phyloP scores from a whole-genome alignment of 2,797 vertebrate genomes.

The Danio jaintianensis region DNA sequence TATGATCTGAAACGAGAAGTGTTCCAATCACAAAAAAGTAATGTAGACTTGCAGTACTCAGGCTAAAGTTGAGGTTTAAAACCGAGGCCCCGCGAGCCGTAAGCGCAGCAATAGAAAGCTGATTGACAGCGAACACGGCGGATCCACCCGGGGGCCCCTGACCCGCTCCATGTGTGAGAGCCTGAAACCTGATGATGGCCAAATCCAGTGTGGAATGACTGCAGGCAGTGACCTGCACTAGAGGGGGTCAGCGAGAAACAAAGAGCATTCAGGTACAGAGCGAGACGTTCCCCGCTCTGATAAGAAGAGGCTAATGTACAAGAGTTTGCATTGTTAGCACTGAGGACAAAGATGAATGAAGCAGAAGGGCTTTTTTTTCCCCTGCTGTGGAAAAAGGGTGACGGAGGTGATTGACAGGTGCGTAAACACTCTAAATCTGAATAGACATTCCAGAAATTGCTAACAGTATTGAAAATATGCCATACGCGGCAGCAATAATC shows the following conservation, averaged over 20 bases:
- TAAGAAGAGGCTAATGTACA: constrained; percentile 73
- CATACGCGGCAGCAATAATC: constrained; percentile 69
- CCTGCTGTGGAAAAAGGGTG: constrained; percentile 37
- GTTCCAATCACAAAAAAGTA: not conserved
- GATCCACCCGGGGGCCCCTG: constrained; percentile 47
- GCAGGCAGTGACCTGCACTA: constrained; percentile 75
- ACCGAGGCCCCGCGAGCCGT: constrained; percentile 38
- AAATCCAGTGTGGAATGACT: constrained; percentile 76
- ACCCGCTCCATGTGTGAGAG: constrained; percentile 58
- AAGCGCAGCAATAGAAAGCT: constrained; percentile 44
- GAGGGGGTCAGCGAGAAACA: constrained; percentile 74
- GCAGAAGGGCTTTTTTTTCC: constrained; percentile 40
- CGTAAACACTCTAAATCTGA: constrained; percentile 76
- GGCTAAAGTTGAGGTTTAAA: constrained; percentile 23
- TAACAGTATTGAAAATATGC: constrained; percentile 73
- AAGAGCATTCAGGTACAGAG: constrained; percentile 81
- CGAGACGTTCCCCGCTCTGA: constrained; percentile 72
- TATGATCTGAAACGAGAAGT: too few species aligned
- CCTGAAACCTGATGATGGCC: constrained; percentile 76
- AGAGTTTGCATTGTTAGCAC: constrained; percentile 69
- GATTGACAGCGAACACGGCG: constrained; percentile 55
- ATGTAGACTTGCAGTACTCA: not conserved
- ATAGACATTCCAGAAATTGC: constrained; percentile 76
- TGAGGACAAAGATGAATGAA: constrained; percentile 57
- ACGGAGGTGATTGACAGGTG: constrained; percentile 71